phyloP scores from a whole-genome alignment of 1,140 invertebrate species.

The Ruditapes philippinarum region DNA sequence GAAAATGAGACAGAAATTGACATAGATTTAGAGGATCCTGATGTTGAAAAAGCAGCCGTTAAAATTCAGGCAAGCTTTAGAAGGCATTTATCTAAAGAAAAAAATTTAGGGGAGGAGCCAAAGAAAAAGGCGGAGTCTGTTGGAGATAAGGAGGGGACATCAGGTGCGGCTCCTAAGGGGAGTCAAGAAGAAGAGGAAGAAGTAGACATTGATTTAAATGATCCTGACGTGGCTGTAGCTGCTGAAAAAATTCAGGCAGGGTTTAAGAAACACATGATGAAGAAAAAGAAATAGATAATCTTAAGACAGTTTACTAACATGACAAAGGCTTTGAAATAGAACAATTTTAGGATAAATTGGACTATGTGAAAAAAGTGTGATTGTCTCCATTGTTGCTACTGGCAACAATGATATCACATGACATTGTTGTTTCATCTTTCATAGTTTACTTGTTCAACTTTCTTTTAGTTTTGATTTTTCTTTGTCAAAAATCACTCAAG shows the following conservation, averaged over 20 bases:
- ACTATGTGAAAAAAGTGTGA: no score
- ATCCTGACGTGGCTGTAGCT: slow-evolving; percentile 76
- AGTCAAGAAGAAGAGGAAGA: slow-evolving; percentile 67
- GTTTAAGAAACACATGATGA: slow-evolving; percentile 77
- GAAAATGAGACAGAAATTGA: slow-evolving; percentile 53
- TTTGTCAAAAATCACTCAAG: no score
- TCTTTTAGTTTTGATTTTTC: no score
- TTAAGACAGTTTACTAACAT: no score
- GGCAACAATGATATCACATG: no score
- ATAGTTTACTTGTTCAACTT: no score
- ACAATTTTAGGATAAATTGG: no score
- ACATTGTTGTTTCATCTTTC: no score
- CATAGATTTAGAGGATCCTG: slow-evolving; percentile 70
- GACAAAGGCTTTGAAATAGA: background rate
- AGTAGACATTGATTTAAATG: slow-evolving; percentile 79
- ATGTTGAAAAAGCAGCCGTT: slow-evolving; percentile 75
- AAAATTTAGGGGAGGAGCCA: background rate
- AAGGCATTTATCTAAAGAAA: slow-evolving; percentile 51
- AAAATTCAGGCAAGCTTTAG: slow-evolving; percentile 80
- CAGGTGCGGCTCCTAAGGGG: background rate
- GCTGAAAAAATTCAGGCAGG: slow-evolving; percentile 84
- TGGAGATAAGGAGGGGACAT: background rate
- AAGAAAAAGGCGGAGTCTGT: background rate
- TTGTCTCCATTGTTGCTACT: no score
- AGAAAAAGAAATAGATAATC: slow-evolving; percentile 74